Base-by-base conservation (phyloP, 2,797 vertebrate species). In the Melanotaenia maccullochi region DNA sequence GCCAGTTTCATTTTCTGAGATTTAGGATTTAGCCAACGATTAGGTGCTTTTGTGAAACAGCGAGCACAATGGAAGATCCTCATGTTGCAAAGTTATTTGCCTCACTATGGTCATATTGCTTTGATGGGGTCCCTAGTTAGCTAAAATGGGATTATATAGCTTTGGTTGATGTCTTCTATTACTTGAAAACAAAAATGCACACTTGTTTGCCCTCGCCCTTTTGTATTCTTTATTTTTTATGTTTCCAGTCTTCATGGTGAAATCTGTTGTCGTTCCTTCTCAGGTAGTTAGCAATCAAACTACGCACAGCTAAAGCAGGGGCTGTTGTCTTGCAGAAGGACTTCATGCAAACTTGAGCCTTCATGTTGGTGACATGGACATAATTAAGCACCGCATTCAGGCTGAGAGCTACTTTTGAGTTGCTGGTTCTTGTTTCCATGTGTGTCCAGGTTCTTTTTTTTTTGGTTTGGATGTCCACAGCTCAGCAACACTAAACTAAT, bases 401-500 rank as follows among this genome's bases (percentile, higher is more conserved):
- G 14, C 13, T 40, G 40, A 44, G 14, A 44, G 40, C 40, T 44
- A 6, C 47, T 9, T 49, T 11, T 49, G 47, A 49, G 44, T 49
- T 3, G 44, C 42, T 14, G 18, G 20, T 64, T 58, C 56, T 60
- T 36, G 30, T 62, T 57, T 52, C 28, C 28, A 62, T 33, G 36
- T 68, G 42, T 47, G 66, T 79, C 60, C 57, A 40, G 63, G 78
- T 71, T 65, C 77, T 67, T 20, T 33, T 24, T 16, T 14, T 51
- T 52, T 65, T 9, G 13, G 18, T 56, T 47, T 66, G 42, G 56
- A 35, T 51, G 82, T 85, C 82, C 73, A 69, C 68, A 70, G 73
- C 75, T 66, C 57, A 42, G 75, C 79, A 65, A 70, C 58, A 38
- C 75, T 78, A 74, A 86, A 75, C 81, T 86, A 88, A 90, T 81